phyloP scores from a whole-genome alignment of 2,113 vertebrate genomes.

The Sula dactylatra region DNA sequence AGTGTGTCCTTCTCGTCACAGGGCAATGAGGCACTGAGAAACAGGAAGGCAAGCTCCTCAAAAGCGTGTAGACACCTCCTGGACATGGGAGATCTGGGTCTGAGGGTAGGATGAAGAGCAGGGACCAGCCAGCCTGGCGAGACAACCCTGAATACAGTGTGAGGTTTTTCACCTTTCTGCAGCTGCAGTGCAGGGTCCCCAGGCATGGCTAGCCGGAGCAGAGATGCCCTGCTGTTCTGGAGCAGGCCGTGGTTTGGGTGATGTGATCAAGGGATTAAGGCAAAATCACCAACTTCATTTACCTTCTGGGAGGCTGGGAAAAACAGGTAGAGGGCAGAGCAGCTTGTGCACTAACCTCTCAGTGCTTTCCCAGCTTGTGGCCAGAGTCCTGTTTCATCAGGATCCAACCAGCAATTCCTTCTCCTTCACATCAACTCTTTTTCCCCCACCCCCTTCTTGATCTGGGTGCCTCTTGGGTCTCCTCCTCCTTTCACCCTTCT shows the following conservation, averaged over 20 bases:
- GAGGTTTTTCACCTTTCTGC: neutral
- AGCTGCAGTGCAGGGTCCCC: neutral
- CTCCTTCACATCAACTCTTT: neutral
- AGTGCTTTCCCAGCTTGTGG: neutral
- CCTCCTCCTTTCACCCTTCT: neutral
- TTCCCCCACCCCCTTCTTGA: neutral
- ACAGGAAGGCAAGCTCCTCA: neutral
- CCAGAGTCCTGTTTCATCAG: neutral
- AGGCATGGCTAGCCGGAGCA: rapidly evolving
- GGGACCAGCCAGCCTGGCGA: neutral
- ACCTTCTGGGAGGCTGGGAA: neutral
- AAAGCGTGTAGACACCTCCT: neutral
- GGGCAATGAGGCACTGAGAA: neutral
- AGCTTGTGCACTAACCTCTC: neutral
- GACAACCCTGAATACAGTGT: neutral
- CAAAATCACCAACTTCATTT: neutral
- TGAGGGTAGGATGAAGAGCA: neutral
- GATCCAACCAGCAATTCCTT: neutral
- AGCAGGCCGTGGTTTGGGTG: neutral
- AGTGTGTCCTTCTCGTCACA: neutral
- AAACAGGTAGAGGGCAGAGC: neutral
- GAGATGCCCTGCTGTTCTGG: neutral
- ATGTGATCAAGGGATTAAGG: neutral
- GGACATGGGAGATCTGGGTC: neutral
- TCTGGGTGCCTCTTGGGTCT: neutral